These are phyloP conservation scores for Eulemur mongoz DNA, from an alignment of 2,797 vertebrate species.

Conservation along the genomic window DNA sequence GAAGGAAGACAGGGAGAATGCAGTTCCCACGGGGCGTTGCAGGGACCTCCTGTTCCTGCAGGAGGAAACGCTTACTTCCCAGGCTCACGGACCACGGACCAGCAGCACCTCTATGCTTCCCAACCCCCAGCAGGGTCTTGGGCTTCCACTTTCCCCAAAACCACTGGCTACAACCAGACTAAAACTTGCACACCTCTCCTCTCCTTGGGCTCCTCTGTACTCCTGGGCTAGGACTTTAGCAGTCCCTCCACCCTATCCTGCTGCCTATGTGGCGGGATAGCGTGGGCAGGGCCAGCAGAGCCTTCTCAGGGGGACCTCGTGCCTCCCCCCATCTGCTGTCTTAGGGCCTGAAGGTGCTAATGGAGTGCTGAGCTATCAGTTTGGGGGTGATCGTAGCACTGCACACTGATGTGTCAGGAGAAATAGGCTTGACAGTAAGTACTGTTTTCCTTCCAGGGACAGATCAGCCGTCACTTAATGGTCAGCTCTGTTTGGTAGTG, in stretches of 20 bases:
- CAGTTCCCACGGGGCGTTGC: rapidly evolving
- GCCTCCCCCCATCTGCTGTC: rapidly evolving
- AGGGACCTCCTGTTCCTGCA: background rate
- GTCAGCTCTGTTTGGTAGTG: constrained; percentile 87
- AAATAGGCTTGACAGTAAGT: background rate
- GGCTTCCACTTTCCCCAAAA: background rate
- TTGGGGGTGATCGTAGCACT: background rate
- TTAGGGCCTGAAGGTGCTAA: background rate
- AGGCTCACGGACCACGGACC: background rate
- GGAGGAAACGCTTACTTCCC: background rate
- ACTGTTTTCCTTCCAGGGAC: constrained; percentile 72
- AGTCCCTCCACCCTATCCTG: rapidly evolving
- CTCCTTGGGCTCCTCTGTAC: background rate
- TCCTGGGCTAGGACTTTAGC: background rate
- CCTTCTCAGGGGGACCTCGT: rapidly evolving
- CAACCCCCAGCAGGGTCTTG: rapidly evolving
- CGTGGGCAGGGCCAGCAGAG: background rate
- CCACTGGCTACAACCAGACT: too few relatives aligned
- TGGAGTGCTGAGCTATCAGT: rapidly evolving
- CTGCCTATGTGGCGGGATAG: background rate
- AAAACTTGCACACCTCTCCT: rapidly evolving
- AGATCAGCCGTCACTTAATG: constrained; percentile 55
- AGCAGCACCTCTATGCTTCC: background rate
- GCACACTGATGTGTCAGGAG: rapidly evolving
- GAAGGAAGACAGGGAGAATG: background rate